Base-by-base conservation (phyloP, 2,888 invertebrate genomes). In the Microchrysa polita region DNA sequence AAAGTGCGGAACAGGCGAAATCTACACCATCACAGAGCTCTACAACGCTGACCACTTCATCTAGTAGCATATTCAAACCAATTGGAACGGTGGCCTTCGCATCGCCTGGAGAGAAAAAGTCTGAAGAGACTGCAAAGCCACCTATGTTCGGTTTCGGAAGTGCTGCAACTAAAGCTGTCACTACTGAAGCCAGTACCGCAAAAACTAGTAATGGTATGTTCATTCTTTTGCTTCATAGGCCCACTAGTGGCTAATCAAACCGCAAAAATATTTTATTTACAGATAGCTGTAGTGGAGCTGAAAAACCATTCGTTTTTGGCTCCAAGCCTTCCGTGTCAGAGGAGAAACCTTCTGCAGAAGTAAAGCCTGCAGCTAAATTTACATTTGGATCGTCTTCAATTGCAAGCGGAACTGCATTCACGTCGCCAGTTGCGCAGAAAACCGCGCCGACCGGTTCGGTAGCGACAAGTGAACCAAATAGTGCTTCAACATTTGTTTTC, bases 21-120 rank as follows among this genome's bases (percentile, higher is more conserved):
- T 52, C 34, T 2, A 59, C 12, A 0, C 14, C 22, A 2, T 9
- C 22, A 27, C 12, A n/a, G 10, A 57, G 48, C 10, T 73, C 75
- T 61, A 76, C 77, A 23, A 77, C 75, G 34, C 52, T 76, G 44
- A 65, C 76, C 61, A 71, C 75, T 23, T 71, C 77, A 67, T 75
- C 73, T 34, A 69, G 74, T 42, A 75, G 74, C 42, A 65, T 76
- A 14, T 72, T 75, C 73, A 77, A 77, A 72, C 69, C 78, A 7
- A 74, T 72, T 14, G 57, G 67, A 22, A 75, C 76, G n/a, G 77
- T 78, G 65, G 72, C 75, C 1, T 79, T 80, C 74, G 77, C 77
- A 1, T 55, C 72, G 5, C 34, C 75, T 14, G 67, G 67, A 59
- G 67, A 52, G 18, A 72, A 74, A 44, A 75, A 76, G n/a, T 5